Evolutionary conservation across 1,140 invertebrate genomes (phyloP), one percentile per base, ranked within the genome.

Genomic region (Olivierus martensii): DNA sequence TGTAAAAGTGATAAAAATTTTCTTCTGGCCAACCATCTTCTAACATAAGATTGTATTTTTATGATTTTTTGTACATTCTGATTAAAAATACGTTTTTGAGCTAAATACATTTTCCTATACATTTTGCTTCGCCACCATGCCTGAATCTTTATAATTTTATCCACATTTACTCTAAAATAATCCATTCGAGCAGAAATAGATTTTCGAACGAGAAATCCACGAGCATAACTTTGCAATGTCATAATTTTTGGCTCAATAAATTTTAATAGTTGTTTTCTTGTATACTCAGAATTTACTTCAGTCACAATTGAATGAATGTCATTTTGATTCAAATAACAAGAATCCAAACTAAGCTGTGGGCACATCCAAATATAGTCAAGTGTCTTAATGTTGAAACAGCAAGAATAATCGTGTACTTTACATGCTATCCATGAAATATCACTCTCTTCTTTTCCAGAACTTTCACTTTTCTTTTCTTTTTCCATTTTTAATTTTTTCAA

Each of bases 191-290:
- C 64, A 5, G 63, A 67, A 45, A 79, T 65, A 38, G 60, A 65
- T 65, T 75, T 71, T 41, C 82, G 73, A 0, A 74, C 59, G 21
- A 84, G 62, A 67, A 75, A 81, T 39, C 82, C 82, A 59, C 78
- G 71, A 52, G 74, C 70, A 28, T 68, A 62, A 15, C 80, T 77
- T 70, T 86, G 83, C 18, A 83, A 67, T 62, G 62, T 71, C 19
- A 67, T 64, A 15, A 79, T 50, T 39, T 51, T 21, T 2, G 51
- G 52, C 10, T 62, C 58, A 38, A 61, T 15, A 50, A 53, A 49
- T 28, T 38, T 38, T 14, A 48, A 21, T 36, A 69, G 56, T 46
- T 65, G 52, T 38, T 68, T 61, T 55, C 66, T 53, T 54, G 67
- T 62, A 49, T 64, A 59, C n/a, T 63, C 64, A 44, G 61, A 63